phyloP scores from a whole-genome alignment of 2,888 invertebrate species.

The Adineta ricciae region DNA sequence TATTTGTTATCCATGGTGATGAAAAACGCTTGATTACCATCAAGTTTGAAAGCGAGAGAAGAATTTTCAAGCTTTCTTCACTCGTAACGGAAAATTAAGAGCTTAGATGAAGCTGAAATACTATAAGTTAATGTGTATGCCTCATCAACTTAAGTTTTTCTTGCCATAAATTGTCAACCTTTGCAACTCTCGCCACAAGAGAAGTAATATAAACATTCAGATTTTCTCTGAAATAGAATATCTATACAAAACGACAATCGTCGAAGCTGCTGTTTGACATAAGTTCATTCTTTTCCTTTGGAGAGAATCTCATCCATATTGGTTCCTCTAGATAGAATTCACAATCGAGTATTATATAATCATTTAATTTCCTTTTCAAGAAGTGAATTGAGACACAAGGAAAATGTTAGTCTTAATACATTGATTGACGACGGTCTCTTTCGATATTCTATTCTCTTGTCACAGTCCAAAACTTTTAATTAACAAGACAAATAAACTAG shows the following conservation, averaged over 20 bases:
- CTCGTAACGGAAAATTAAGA: not conserved
- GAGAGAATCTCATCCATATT: not conserved
- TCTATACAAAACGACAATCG: too few relatives aligned
- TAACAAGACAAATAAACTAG: not conserved
- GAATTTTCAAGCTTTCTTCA: not conserved
- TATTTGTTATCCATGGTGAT: not conserved
- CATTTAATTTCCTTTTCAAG: not conserved
- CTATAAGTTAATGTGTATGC: not conserved
- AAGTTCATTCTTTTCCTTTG: not conserved
- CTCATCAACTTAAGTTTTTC: not conserved
- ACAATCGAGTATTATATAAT: not conserved
- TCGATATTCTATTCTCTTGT: too few relatives aligned
- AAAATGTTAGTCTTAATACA: not conserved
- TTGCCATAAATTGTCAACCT: too few relatives aligned
- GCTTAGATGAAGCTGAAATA: not conserved
- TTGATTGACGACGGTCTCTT: not conserved
- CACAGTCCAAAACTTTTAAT: not conserved
- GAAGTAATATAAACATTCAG: too few relatives aligned
- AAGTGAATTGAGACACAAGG: not conserved
- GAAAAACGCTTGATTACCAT: not conserved
- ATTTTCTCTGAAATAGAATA: too few relatives aligned
- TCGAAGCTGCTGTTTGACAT: too few relatives aligned
- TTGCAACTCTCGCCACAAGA: too few relatives aligned
- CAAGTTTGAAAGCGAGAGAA: not conserved
- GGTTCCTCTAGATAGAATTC: not conserved